Evolutionary conservation across 2,888 invertebrate species (phyloP), one percentile per base, ranked within the genome.

Genomic region (Epiperipatus broadwayi): DNA sequence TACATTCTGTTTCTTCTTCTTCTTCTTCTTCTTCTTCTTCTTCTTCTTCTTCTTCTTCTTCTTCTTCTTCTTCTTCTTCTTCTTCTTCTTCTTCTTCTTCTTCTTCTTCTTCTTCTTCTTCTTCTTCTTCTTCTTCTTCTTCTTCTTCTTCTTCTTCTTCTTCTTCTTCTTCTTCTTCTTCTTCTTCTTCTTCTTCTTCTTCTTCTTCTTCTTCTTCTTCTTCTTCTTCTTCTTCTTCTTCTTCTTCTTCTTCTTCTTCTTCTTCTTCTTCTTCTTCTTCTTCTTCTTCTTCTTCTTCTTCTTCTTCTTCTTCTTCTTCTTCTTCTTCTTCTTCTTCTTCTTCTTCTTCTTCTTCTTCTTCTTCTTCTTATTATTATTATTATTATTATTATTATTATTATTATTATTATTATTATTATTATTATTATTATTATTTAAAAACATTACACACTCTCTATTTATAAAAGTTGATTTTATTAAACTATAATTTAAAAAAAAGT

Each of bases 151-250:
- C 25, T 25, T 33, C 31, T 22, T 40, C 16, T 21, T 20, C 35
- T 40, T 29, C 10, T 20, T 37, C 36, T 38, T 34, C 22, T 10
- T 5, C 12, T 10, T 30, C 21, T 12, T 28, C 20, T 20, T 16
- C 33, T 35, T 32, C 28, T 31, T 21, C 37, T 36, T 32, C 35
- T 21, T 39, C 33, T 31, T 21, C 33, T 37, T 30, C 36, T 35
- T 34, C 39, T 35, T 27, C 16, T 30, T 33, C 37, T 38, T 25
- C 22, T 34, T 40, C 38, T 32, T 33, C 35, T 30, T 29, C 31
- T 27, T 34, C 35, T 29, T 38, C 40, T 33, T 38, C 22, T 34
- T 33, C 41, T 19, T 33, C 32, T 25, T 27, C 18, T 12, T 32
- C 7, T 36, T 29, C 22, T 20, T 31, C 33, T 21, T 30, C 35